These are phyloP conservation scores for Xanthia icteritia DNA, from an alignment of 2,888 invertebrate genomes.

Conservation along the genomic window DNA sequence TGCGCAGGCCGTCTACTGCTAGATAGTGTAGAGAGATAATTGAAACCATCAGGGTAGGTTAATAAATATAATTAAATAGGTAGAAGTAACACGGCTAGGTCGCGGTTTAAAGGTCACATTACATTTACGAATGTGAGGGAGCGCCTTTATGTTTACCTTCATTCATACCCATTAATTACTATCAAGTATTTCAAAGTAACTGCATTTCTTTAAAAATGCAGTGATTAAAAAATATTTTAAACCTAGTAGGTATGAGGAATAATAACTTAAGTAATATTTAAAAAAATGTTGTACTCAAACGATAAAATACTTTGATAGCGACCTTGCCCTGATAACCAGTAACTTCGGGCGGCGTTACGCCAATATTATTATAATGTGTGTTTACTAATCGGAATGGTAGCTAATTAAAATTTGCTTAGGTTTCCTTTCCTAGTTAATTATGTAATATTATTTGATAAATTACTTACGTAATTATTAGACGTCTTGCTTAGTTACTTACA, in stretches of 20 bases:
- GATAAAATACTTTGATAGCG: constrained; percentile 23
- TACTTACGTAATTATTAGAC: not conserved
- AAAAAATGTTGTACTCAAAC: not conserved
- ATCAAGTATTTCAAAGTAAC: not conserved
- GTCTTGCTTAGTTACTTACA: not conserved
- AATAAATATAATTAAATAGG: not conserved
- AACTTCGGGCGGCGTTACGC: constrained; percentile 18
- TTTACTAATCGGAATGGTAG: constrained; percentile 13
- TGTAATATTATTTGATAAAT: constrained; percentile 7
- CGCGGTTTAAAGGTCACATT: not conserved
- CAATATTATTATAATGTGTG: constrained; percentile 14
- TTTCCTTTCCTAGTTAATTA: not conserved
- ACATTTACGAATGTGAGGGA: not conserved
- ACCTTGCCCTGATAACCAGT: constrained; percentile 45
- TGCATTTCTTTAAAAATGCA: no score
- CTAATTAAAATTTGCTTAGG: constrained; percentile 5
- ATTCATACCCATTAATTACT: not conserved
- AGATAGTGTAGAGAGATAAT: no score
- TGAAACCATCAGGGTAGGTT: no score
- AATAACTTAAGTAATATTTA: not conserved
- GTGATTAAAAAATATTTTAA: not conserved
- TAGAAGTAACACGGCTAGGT: not conserved
- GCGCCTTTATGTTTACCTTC: no score
- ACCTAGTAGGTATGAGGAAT: not conserved
- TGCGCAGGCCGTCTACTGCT: not conserved